These are phyloP conservation scores for Protomyctophum bolini DNA, from an alignment of 2,113 vertebrate genomes.

Conservation along the genomic window DNA sequence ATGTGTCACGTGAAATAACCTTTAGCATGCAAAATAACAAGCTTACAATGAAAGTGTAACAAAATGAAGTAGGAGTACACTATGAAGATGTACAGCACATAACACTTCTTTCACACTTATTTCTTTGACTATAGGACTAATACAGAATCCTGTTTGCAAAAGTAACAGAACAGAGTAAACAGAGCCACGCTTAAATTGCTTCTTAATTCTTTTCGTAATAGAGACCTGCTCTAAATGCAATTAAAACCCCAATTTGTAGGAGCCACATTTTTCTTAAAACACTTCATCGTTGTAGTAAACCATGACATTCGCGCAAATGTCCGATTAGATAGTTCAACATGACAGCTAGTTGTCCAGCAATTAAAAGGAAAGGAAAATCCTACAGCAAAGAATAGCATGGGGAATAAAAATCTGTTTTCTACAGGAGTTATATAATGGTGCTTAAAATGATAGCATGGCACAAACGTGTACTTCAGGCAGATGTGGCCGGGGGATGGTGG, in stretches of 20 bases:
- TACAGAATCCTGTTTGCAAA: neutral
- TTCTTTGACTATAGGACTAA: neutral
- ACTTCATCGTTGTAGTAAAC: neutral
- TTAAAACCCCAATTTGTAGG: neutral
- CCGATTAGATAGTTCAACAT: neutral
- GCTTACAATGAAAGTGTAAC: neutral
- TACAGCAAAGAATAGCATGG: neutral
- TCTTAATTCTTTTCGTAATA: constrained; percentile 4
- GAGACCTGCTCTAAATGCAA: constrained; percentile 74
- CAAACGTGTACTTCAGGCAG: too few species aligned
- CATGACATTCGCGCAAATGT: neutral
- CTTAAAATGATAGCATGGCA: too few species aligned
- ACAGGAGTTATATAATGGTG: too few species aligned
- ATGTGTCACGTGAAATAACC: neutral
- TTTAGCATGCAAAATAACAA: constrained; percentile 2
- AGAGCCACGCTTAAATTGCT: neutral
- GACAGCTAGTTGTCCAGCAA: neutral
- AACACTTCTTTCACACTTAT: neutral
- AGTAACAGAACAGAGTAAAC: neutral
- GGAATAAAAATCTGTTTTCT: neutral
- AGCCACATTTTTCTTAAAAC: neutral
- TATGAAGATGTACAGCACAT: neutral
- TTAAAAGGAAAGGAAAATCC: neutral
- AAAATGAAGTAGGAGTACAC: neutral
- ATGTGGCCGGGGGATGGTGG: too few species aligned